phyloP scores from a whole-genome alignment of 2,888 invertebrate genomes.

The Aelia acuminata region DNA sequence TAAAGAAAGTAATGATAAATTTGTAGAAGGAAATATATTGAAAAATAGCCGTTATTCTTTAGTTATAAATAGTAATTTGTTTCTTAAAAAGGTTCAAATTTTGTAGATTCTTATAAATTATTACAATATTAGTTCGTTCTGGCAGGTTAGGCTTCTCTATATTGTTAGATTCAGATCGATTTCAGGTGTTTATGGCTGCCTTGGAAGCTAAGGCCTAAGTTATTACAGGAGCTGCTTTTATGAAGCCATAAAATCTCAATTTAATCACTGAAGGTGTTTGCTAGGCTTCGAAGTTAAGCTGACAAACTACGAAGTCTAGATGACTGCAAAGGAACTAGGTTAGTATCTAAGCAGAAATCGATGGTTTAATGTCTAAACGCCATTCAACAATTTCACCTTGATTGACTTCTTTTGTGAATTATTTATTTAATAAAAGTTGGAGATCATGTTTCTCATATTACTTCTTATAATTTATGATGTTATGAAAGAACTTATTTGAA shows the following conservation, averaged over 20 bases:
- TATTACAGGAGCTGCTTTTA: neutral
- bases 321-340: neutral
- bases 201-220: neutral
- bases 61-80: too few relatives aligned
- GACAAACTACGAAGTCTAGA: neutral
- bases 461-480: too few relatives aligned
- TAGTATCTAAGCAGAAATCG: neutral
- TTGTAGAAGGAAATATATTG: too few relatives aligned
- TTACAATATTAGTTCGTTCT: neutral
- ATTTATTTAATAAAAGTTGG: too few relatives aligned
- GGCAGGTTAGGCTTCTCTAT: neutral
- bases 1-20: too few relatives aligned
- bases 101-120: neutral
- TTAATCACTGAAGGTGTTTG: neutral
- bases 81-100: neutral
- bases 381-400: too few relatives aligned
- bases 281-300: neutral
- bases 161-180: neutral
- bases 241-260: neutral
- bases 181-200: neutral
- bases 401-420: too few relatives aligned
- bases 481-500: too few relatives aligned
- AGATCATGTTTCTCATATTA: too few relatives aligned
- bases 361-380: too few relatives aligned
- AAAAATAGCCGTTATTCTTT: too few relatives aligned